Evolutionary conservation across 2,888 invertebrate species (phyloP), one percentile per base, ranked within the genome.

Genomic region (Nomada fucata): DNA sequence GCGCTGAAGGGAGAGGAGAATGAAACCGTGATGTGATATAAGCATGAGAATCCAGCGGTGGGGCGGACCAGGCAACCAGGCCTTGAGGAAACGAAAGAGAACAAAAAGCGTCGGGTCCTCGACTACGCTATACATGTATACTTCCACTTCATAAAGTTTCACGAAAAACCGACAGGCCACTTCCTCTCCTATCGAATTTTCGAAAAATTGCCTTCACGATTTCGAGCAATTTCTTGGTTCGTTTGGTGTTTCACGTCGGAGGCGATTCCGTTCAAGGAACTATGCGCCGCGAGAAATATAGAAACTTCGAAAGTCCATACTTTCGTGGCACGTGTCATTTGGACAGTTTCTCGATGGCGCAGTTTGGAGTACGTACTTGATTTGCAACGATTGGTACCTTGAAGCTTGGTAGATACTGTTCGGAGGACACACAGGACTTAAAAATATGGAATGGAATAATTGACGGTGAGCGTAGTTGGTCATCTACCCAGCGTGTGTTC

Each of bases 21-120:
- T 81, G 84, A 84, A 84, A 81, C 74, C 73, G 76, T 86, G 88
- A 86, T 87, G 84, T 73, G 87, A 88, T 87, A 87, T 86, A 88
- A 88, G 84, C 73, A 88, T 52, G 86, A 73, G 86, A 84, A 84
- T 84, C 79, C 53, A 65, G 44, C n/a, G 60, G 88, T 61, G 65
- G 88, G 82, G 79, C 55, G 83, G 77, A 57, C 77, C 84, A 57
- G 78, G 67, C 79, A 69, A 70, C 70, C 76, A 85, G 88, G 87
- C 88, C 87, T 88, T 88, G 88, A 88, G 70, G 76, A 81, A 82
- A 71, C 79, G 61, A 84, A 88, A 85, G 67, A 83, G 83, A 87
- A 86, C 57, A 85, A 86, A 86, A 85, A 79, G 60, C 71, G 44
- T 42, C 74, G 57, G 57, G 55, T 73, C 70, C 75, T 84, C 75